Conservation (phyloP, 1,140 invertebrate species). For the Macrosteles quadrilineatus region DNA sequence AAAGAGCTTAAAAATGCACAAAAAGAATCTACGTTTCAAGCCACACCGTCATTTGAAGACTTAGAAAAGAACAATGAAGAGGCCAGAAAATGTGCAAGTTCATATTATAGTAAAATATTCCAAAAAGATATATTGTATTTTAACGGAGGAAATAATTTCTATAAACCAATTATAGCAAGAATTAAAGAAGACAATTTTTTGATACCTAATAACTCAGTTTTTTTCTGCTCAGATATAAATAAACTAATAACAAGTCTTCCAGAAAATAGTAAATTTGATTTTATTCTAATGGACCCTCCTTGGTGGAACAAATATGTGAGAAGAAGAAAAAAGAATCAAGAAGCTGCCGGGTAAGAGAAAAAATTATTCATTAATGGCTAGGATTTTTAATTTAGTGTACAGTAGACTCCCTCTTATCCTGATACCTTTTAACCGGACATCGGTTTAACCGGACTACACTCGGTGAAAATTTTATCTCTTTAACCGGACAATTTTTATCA, state of each 20-base stretch:
- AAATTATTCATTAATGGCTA: too few relatives aligned
- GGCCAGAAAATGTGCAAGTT: background rate
- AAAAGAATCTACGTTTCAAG: too few relatives aligned
- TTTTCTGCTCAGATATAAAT: constrained; percentile 54
- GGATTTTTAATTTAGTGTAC: too few relatives aligned
- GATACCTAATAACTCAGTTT: constrained; percentile 54
- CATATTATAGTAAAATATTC: constrained; percentile 7
- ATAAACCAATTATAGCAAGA: constrained; percentile 21
- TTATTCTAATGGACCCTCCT: constrained; percentile 87
- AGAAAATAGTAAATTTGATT: constrained; percentile 62
- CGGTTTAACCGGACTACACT: too few relatives aligned
- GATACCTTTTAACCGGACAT: too few relatives aligned
- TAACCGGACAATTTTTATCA: too few relatives aligned
- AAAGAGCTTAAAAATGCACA: too few relatives aligned
- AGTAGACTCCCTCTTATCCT: too few relatives aligned
- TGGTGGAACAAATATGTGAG: constrained; percentile 94
- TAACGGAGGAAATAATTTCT: constrained; percentile 33
- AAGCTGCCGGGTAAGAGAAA: constrained; percentile 58
- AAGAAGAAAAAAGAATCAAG: constrained; percentile 65
- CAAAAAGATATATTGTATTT: background rate
- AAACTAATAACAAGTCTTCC: constrained; percentile 48
- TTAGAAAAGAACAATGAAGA: constrained; percentile 1
- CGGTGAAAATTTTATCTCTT: too few relatives aligned
- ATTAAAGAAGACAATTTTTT: constrained; percentile 33
- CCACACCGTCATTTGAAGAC: background rate